phyloP scores from a whole-genome alignment of 2,888 invertebrate genomes.

The Pegoplata infirma region DNA sequence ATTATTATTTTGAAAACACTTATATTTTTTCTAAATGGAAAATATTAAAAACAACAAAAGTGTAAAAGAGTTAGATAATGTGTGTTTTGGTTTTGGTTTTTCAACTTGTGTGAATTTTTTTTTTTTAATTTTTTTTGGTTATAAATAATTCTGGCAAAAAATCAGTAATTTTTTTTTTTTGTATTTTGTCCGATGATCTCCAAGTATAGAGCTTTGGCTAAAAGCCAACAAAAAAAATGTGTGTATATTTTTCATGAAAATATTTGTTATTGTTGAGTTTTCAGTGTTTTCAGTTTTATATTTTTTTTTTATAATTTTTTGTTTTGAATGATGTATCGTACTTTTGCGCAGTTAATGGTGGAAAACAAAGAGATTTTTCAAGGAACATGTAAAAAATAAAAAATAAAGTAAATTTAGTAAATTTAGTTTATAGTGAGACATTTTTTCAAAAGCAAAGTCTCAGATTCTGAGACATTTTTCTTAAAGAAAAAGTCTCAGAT shows the following conservation, averaged over 20 bases:
- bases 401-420: too few relatives aligned
- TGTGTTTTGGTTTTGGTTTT: constrained; percentile 28
- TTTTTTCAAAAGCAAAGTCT: too few relatives aligned
- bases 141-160: constrained; percentile 78
- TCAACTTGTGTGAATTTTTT: constrained; percentile 38
- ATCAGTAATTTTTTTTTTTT: constrained; percentile 73
- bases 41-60: constrained; percentile 31
- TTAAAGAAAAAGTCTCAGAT: too few relatives aligned
- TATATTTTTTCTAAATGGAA: constrained; percentile 18
- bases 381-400: too few relatives aligned
- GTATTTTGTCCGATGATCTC: constrained; percentile 80
- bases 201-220: constrained; percentile 92
- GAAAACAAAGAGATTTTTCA: constrained; percentile 16
- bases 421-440: too few relatives aligned
- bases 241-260: constrained; percentile 34
- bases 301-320: too few relatives aligned
- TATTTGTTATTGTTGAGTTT: constrained; percentile 21
- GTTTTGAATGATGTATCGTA: constrained; percentile 32
- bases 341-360: constrained; percentile 48
- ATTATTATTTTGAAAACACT: neutral
- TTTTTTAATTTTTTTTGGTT: constrained; percentile 70
- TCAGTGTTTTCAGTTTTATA: too few relatives aligned
- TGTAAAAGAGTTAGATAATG: constrained; percentile 35
- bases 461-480: too few relatives aligned
- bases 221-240: constrained; percentile 52